phyloP scores from a whole-genome alignment of 2,113 vertebrate species.

The Galemys pyrenaicus region DNA sequence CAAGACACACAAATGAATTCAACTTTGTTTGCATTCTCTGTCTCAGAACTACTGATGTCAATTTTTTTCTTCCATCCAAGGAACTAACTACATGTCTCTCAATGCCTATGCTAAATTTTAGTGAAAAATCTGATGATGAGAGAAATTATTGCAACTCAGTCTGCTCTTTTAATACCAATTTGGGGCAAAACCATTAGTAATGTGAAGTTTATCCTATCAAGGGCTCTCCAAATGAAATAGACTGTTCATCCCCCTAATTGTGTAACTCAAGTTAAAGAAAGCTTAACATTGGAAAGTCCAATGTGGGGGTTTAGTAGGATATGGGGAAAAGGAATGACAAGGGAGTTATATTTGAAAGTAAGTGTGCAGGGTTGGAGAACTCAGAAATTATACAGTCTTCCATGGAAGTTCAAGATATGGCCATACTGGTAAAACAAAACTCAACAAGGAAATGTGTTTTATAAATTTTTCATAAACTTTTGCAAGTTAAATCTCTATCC shows the following conservation, averaged over 20 bases:
- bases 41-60: neutral
- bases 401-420: neutral
- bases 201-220: neutral
- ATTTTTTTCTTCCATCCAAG: neutral
- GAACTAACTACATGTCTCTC: neutral
- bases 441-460: neutral
- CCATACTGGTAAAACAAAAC: neutral
- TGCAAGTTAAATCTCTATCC: neutral
- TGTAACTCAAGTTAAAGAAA: neutral
- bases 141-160: neutral
- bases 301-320: neutral
- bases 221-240: neutral
- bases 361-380: neutral
- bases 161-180: neutral
- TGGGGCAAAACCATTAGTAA: neutral
- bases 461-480: neutral
- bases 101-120: neutral
- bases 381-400: constrained; percentile 3
- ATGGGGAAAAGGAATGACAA: neutral
- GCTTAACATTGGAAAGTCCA: neutral
- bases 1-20: neutral
- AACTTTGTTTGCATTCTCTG: neutral
- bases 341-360: neutral
- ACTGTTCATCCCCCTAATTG: neutral
- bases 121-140: neutral